Base-by-base conservation (phyloP, 2,797 vertebrate genomes). In the Anolis apletophallus region DNA sequence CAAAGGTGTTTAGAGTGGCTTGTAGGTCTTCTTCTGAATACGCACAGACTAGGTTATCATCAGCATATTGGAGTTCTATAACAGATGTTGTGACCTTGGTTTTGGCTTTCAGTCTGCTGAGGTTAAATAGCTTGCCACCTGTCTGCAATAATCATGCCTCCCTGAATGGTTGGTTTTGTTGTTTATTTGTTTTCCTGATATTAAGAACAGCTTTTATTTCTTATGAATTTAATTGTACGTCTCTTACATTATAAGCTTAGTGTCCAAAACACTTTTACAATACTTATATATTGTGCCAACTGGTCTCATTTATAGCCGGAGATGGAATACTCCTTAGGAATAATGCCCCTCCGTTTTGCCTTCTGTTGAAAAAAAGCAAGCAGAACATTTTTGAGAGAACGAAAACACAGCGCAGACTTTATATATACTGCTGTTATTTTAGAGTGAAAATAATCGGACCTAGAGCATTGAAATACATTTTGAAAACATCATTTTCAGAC, bases 401-500 rank as follows among this genome's bases (percentile, higher is more conserved):
- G 52, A 85, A 83, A 54, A 59, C 8, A 59, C 10, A 50, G n/a
- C 72, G 17, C 32, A 71, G 34, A 79, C 50, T 59, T 73, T 36
- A 59, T 80, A 57, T 17, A 13, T 72, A 40, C 29, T 80, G 19
- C 67, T 85, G 54, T 71, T 72, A 54, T 23, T 84, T 72, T 50
- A 72, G 55, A 80, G 17, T n/a, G 55, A 72, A 85, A 85, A 57
- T 46, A 6, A 67, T 46, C 7, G 69, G 77, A 34, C 78, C 77
- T 61, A 80, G 55, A 73, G 40, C 68, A 80, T 17, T 36, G 32
- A 85, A 85, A 80, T 80, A 80, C 21, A 59, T 19, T 61, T 80
- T 85, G n/a, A 77, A n/a, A 73, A 32, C 85, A 80, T 73, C 55
- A 36, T 9, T 77, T 78, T 19, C 29, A 85, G 13, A 75, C 50